Conservation (phyloP, 30 jellyfish, hydroid and myxozoan genomes). For the Aurelia sp. region DNA sequence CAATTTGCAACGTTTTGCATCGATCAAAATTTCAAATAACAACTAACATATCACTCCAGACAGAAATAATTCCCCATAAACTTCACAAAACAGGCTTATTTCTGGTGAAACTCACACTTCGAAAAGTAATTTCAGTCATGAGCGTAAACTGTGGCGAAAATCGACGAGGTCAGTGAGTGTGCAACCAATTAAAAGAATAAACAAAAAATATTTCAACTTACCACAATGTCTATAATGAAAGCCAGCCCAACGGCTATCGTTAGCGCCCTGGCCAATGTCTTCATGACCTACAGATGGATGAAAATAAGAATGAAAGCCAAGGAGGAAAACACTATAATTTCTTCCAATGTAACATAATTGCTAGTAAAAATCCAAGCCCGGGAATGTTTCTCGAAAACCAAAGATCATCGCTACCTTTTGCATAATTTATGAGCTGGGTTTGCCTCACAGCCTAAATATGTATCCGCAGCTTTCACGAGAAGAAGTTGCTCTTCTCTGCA, state of each 20-base stretch:
- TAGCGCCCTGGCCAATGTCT: conserved; percentile 82
- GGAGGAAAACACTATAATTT: neutral
- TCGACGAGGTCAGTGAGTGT: conserved; percentile 12
- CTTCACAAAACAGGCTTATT: neutral
- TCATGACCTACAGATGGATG: conserved; percentile 78
- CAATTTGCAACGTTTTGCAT: neutral
- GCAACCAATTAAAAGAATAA: conserved; percentile 8
- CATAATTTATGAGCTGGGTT: conserved; percentile 80
- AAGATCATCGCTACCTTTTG: conserved; percentile 78
- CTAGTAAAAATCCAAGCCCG: conserved; percentile 4
- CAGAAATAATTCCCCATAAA: neutral
- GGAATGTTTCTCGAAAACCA: conserved; percentile 13
- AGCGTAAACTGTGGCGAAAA: neutral
- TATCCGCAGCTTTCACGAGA: conserved; percentile 2
- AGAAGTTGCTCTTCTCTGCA: neutral
- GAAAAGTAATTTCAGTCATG: neutral
- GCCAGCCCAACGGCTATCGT: conserved; percentile 90
- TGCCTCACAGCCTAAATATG: conserved; percentile 84
- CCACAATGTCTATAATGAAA: conserved; percentile 68
- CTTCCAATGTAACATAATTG: conserved; percentile 22
- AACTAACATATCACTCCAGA: neutral
- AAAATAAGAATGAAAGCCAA: conserved; percentile 1
- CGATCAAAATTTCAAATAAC: neutral
- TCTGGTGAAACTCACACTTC: too few species aligned
- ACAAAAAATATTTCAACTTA: conserved; percentile 54